A percentile compares a stretch with the other conserved stretches of the same genome.
phyloP scores from a whole-genome alignment of 2,888 invertebrate species.

The Atethmia centrago region DNA sequence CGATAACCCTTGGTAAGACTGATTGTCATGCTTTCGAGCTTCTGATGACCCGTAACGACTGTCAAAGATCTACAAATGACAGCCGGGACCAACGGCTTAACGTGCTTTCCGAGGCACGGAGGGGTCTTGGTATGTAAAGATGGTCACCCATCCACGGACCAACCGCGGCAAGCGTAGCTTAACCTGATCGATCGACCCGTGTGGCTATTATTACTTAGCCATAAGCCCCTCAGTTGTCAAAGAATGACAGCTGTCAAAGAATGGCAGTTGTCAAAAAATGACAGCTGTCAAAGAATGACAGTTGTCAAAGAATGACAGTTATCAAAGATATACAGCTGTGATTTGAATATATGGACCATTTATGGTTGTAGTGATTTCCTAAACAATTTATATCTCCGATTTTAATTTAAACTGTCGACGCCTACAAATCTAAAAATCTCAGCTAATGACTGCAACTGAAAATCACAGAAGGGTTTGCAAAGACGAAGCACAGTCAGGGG shows the following conservation, averaged over 20 bases:
- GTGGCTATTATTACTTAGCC: too few relatives aligned
- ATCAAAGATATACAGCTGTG: too few relatives aligned
- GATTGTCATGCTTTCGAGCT: too few relatives aligned
- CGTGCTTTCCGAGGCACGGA: too few relatives aligned
- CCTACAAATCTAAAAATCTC: not conserved
- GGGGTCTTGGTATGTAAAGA: too few relatives aligned
- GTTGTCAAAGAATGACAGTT: not conserved
- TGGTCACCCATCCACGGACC: too few relatives aligned
- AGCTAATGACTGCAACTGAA: constrained; percentile 34
- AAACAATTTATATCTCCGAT: not conserved
- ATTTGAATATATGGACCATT: not conserved
- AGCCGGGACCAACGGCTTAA: too few relatives aligned
- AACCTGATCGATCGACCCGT: too few relatives aligned
- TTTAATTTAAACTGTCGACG: not conserved
- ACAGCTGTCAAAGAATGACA: not conserved
- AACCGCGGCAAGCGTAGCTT: too few relatives aligned
- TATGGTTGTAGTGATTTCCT: not conserved
- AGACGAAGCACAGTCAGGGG: constrained; percentile 32
- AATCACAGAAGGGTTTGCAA: constrained; percentile 33
- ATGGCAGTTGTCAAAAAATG: not conserved
- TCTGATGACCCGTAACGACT: too few relatives aligned
- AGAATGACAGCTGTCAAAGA: not conserved
- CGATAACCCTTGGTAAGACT: too few relatives aligned
- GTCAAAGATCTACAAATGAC: too few relatives aligned
- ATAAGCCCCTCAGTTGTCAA: not conserved